Conservation (phyloP, 2,797 vertebrate genomes). For the Poecilia gillii region DNA sequence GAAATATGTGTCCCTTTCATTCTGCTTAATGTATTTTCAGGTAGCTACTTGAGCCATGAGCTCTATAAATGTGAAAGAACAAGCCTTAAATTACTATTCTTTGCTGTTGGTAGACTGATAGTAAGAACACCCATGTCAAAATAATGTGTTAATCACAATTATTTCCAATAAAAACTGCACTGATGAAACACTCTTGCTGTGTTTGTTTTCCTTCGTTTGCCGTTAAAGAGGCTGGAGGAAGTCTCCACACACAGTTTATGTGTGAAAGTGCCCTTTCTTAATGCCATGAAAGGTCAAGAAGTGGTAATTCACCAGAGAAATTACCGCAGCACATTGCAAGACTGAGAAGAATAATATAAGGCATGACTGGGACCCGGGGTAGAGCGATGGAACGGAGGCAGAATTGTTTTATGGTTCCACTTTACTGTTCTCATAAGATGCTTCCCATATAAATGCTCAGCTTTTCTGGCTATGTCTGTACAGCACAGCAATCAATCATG, state of each 20-base stretch:
- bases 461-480: slow-evolving; percentile 36
- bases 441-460: slow-evolving; percentile 53
- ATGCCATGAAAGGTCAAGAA: slow-evolving; percentile 67
- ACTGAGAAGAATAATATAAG: slow-evolving; percentile 32
- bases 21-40: not conserved
- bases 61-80: not conserved
- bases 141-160: slow-evolving; percentile 18
- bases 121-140: not conserved
- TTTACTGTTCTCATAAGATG: slow-evolving; percentile 49
- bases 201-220: slow-evolving; percentile 32
- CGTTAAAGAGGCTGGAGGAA: slow-evolving; percentile 41
- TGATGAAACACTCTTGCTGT: slow-evolving; percentile 13
- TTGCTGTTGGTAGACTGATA: not conserved
- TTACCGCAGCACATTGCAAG: slow-evolving; percentile 39
- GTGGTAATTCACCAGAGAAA: slow-evolving; percentile 60
- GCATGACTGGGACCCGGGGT: slow-evolving; percentile 36
- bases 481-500: slow-evolving; percentile 36
- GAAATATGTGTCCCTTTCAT: not conserved
- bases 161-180: not conserved
- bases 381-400: slow-evolving; percentile 16
- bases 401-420: slow-evolving; percentile 48
- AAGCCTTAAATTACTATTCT: not conserved
- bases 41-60: not conserved
- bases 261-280: slow-evolving; percentile 63
- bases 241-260: slow-evolving; percentile 50